phyloP scores from a whole-genome alignment of 53 echinoderm and acorn worm species.

The Patiria pectinifera region DNA sequence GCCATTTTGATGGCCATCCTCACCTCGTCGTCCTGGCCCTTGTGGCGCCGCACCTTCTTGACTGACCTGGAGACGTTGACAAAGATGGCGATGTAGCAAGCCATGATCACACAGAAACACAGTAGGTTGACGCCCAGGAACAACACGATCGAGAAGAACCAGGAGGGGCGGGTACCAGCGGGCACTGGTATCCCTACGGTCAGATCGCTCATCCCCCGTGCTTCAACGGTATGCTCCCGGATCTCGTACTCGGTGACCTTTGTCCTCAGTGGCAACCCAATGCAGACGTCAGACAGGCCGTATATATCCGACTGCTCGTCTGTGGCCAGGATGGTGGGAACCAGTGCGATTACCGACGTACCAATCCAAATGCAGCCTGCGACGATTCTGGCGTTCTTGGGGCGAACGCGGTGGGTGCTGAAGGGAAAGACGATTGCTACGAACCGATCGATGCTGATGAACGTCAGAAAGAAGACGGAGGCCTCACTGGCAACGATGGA shows the following conservation, averaged over 20 bases:
- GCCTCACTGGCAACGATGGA: constrained; percentile 47
- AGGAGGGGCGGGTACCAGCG: constrained; percentile 32
- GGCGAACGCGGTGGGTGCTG: neutral
- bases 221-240: constrained; percentile 2
- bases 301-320: constrained; percentile 48
- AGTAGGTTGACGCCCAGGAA: constrained; percentile 75
- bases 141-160: constrained; percentile 69
- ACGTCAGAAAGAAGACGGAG: constrained; percentile 40
- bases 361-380: constrained; percentile 37
- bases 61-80: constrained; percentile 19
- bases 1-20: constrained; percentile 66
- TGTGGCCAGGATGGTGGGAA: constrained; percentile 46
- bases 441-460: constrained; percentile 47
- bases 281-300: constrained; percentile 71
- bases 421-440: constrained; percentile 40
- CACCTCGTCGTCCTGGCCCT: constrained; percentile 44
- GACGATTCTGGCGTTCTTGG: constrained; percentile 3
- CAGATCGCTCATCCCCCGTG: constrained; percentile 30
- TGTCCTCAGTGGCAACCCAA: constrained; percentile 67
- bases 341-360: constrained; percentile 21
- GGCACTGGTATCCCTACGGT: constrained; percentile 32
- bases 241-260: constrained; percentile 40
- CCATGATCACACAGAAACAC: constrained; percentile 55
- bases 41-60: constrained; percentile 52
- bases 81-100: constrained; percentile 63